Conservation (phyloP, 2,888 invertebrate genomes). For the Exephanes ischioxanthus region DNA sequence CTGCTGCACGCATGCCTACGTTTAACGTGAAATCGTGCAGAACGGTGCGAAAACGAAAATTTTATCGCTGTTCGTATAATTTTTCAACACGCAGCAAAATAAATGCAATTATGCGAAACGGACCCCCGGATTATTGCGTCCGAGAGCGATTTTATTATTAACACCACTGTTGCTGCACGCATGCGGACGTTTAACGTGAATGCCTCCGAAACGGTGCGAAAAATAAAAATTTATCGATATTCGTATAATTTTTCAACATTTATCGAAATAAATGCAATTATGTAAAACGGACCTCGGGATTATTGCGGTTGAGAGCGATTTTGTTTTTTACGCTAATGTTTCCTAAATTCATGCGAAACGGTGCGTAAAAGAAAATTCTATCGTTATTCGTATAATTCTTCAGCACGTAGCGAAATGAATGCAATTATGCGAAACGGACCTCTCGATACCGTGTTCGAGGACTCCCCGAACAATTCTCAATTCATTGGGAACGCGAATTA, state of each 20-base stretch:
- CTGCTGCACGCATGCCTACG: background rate
- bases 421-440: conserved; percentile 60
- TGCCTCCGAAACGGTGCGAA: background rate
- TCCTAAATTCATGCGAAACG: background rate
- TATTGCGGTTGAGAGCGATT: conserved; percentile 3
- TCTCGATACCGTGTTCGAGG: conserved; percentile 12
- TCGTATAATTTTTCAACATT: conserved; percentile 18
- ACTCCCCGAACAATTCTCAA: conserved; percentile 59
- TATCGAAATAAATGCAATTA: conserved; percentile 53
- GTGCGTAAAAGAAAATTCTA: conserved; percentile 8
- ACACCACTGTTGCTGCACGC: background rate
- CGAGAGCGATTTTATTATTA: background rate
- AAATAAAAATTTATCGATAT: conserved; percentile 24
- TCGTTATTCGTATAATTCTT: conserved; percentile 20
- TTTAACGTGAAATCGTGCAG: background rate
- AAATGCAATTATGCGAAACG: conserved; percentile 58
- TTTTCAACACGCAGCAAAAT: conserved; percentile 22
- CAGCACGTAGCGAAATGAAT: conserved; percentile 31
- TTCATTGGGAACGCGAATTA: conserved; percentile 46
- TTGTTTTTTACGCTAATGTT: too few relatives aligned
- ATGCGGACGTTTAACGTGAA: background rate
- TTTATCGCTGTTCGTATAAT: conserved; percentile 23
- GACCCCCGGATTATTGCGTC: conserved; percentile 23
- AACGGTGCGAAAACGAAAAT: background rate
- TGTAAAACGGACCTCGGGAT: conserved; percentile 48